phyloP scores from a whole-genome alignment of 2,888 invertebrate genomes.

The Heteropelma amictum region DNA sequence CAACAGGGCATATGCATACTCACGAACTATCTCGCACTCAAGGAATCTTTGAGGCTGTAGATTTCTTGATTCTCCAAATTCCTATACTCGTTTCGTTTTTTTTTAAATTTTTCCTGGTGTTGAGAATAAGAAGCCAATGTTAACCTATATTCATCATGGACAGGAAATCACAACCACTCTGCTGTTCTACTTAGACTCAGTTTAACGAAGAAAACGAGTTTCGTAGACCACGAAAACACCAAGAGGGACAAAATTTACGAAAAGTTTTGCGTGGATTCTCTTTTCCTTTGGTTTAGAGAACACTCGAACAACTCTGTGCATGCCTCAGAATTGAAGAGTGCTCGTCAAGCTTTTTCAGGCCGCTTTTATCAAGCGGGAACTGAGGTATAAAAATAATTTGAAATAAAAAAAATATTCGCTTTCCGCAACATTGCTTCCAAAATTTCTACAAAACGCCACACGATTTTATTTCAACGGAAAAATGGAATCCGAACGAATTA shows the following conservation, averaged over 20 bases:
- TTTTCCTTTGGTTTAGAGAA: not conserved
- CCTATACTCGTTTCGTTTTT: constrained; percentile 23
- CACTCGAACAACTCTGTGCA: constrained; percentile 14
- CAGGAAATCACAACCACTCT: constrained; percentile 20
- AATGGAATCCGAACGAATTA: too few relatives aligned
- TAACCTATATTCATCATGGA: constrained; percentile 12
- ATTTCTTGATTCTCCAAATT: constrained; percentile 7
- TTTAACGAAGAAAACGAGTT: constrained; percentile 24
- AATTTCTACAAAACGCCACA: not conserved
- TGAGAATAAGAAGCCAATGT: constrained; percentile 6
- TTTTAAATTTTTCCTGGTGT: not conserved
- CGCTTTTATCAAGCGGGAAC: not conserved
- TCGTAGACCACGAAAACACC: not conserved
- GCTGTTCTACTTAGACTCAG: constrained; percentile 35
- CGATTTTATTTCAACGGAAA: not conserved
- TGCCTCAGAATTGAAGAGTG: not conserved
- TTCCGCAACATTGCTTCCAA: not conserved
- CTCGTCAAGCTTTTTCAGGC: not conserved
- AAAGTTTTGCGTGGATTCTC: constrained; percentile 27
- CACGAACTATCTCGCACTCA: not conserved
- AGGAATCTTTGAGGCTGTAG: not conserved
- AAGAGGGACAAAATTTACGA: constrained; percentile 16
- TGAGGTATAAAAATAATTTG: not conserved
- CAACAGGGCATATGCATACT: constrained; percentile 25
- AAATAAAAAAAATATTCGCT: too few relatives aligned